Percentiles rank a stretch among this genome's conserved stretches.
Conservation (phyloP, 2,888 invertebrate genomes). For the Heteromurus nitidus region DNA sequence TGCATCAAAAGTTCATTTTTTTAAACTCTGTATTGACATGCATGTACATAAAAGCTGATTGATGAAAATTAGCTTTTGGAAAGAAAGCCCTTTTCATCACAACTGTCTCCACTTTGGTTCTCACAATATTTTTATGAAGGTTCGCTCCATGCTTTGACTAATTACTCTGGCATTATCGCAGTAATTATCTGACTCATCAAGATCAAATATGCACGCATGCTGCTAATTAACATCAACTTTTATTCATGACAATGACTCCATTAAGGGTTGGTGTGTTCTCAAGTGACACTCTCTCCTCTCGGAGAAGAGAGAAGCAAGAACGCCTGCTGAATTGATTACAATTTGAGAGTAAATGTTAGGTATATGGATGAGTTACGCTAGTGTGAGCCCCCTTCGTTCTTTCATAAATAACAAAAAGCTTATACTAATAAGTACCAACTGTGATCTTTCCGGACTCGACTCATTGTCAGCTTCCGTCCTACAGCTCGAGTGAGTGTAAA, state of each 20-base stretch:
- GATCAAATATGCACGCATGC: constrained; percentile 13
- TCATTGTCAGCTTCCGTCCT: neutral
- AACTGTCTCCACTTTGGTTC: no score
- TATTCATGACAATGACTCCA: constrained; percentile 39
- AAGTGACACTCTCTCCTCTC: constrained; percentile 21
- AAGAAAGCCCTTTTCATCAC: no score
- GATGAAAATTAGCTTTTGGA: neutral
- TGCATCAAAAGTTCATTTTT: no score
- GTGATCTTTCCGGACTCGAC: constrained; percentile 30
- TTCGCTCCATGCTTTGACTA: neutral
- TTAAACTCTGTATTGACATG: no score
- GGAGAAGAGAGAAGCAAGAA: neutral
- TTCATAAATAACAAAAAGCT: neutral
- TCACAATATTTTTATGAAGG: no score
- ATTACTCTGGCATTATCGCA: constrained; percentile 12
- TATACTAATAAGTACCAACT: constrained; percentile 45
- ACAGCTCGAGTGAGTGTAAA: neutral
- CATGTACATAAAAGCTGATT: neutral
- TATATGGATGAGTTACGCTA: neutral
- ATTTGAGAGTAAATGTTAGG: neutral
- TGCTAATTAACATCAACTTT: constrained; percentile 43
- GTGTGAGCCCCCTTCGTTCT: neutral
- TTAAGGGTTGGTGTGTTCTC: constrained; percentile 8
- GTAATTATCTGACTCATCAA: constrained; percentile 1
- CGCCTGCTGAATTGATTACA: no score